These are phyloP conservation scores for Ibidorhyncha struthersii DNA, from an alignment of 2,113 vertebrate genomes.

Conservation along the genomic window DNA sequence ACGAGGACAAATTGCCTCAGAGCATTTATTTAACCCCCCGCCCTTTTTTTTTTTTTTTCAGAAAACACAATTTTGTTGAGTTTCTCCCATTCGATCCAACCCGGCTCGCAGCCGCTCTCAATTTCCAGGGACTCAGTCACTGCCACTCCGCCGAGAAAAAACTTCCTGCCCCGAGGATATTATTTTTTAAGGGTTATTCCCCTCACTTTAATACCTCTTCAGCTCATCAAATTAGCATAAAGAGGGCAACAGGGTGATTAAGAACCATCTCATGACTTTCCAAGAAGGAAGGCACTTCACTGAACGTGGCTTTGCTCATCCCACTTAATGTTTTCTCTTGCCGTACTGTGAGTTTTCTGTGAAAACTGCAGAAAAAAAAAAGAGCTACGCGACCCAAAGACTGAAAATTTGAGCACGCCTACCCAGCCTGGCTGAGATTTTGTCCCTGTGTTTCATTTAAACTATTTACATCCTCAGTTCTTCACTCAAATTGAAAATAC, in stretches of 20 bases:
- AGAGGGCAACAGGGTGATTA: not conserved
- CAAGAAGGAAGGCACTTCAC: not conserved
- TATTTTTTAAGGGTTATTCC: not conserved
- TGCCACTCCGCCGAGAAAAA: not conserved
- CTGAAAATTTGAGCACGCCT: not conserved
- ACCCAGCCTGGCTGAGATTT: not conserved
- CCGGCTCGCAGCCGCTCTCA: not conserved
- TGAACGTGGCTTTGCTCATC: not conserved
- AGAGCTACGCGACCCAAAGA: not conserved
- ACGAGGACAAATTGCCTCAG: rapidly evolving
- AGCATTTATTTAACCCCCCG: not conserved
- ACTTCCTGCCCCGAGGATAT: not conserved
- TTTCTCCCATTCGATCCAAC: not conserved
- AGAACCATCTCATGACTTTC: not conserved
- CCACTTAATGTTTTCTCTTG: not conserved
- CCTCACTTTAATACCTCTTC: not conserved
- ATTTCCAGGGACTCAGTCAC: not conserved
- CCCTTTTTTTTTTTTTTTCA: no score
- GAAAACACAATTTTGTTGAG: no score
- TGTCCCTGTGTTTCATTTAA: rapidly evolving
- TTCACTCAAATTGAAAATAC: not conserved
- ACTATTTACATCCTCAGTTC: rapidly evolving
- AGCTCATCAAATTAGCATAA: not conserved
- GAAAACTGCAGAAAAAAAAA: not conserved
- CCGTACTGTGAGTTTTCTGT: no score